Evolutionary conservation across 2,113 vertebrate species (phyloP).

Genomic region (Cheirogaleus medius): DNA sequence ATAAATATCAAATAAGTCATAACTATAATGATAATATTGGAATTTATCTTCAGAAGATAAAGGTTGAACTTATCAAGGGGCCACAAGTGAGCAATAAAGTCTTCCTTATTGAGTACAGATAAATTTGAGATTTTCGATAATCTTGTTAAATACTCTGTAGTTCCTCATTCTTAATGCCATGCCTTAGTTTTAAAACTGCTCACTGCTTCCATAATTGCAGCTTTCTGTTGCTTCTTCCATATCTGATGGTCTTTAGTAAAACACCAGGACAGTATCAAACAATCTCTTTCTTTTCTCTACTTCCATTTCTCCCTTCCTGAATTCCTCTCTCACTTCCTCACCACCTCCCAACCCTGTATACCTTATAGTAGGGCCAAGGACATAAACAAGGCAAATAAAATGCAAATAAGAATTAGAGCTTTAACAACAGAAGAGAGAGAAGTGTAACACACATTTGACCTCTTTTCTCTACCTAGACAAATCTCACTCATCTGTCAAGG

Average conservation of each 20-base stretch:
- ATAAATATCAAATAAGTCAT: conserved; percentile 52
- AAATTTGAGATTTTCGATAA: conserved; percentile 73
- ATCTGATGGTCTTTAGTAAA: not conserved
- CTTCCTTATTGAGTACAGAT: conserved; percentile 61
- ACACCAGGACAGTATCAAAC: not conserved
- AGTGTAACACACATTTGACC: too few species aligned
- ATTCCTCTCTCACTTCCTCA: not conserved
- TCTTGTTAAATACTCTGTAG: conserved; percentile 68
- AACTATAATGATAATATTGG: conserved; percentile 69
- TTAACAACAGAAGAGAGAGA: not conserved
- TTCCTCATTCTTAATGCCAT: conserved; percentile 16
- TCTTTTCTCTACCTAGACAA: not conserved
- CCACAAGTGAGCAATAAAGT: conserved; percentile 55
- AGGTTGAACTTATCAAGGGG: conserved; percentile 75
- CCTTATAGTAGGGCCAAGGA: not conserved
- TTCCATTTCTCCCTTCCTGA: not conserved
- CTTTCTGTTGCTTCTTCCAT: not conserved
- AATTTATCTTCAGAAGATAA: conserved; percentile 74
- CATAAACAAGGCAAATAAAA: not conserved
- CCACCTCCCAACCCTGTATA: not conserved
- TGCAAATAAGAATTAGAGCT: not conserved
- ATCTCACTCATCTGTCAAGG: not conserved
- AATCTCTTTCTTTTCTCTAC: not conserved
- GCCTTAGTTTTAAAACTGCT: conserved; percentile 70
- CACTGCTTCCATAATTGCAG: conserved; percentile 52